Percentiles rank a stretch among this genome's conserved stretches.
These are phyloP conservation scores for Ceriagrion tenellum DNA, from an alignment of 2,888 invertebrate genomes.

Conservation along the genomic window DNA sequence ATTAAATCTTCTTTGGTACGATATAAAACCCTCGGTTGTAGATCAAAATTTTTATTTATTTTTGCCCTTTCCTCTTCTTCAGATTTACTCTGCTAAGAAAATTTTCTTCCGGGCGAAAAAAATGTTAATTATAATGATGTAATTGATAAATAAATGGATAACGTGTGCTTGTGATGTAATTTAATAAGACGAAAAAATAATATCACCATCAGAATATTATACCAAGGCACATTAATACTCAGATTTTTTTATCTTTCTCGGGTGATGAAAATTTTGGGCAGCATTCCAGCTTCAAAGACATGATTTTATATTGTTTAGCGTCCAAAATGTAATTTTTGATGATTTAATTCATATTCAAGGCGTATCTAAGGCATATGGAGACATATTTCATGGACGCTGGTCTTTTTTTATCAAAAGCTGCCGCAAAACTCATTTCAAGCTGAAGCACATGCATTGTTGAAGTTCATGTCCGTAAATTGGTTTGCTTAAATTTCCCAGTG, in stretches of 20 bases:
- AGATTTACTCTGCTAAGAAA: not conserved
- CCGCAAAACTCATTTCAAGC: not conserved
- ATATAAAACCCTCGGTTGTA: not conserved
- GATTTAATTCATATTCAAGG: too few species aligned
- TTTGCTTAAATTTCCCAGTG: not conserved
- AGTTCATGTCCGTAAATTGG: not conserved
- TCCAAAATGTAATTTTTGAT: too few species aligned
- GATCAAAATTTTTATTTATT: not conserved
- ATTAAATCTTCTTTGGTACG: constrained; percentile 13
- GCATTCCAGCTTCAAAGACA: not conserved
- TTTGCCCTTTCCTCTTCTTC: not conserved
- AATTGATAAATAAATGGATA: not conserved
- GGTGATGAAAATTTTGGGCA: not conserved
- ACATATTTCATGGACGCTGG: too few species aligned
- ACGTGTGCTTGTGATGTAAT: not conserved
- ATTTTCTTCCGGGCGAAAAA: not conserved
- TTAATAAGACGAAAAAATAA: not conserved
- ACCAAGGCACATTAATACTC: not conserved
- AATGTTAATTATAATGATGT: not conserved
- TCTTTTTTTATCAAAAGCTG: too few species aligned
- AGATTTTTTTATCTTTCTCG: not conserved
- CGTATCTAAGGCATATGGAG: too few species aligned
- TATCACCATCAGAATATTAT: not conserved
- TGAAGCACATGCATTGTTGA: not conserved
- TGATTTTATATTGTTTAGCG: too few species aligned